These are phyloP conservation scores for Numida meleagris DNA, from an alignment of 2,113 vertebrate species.

Conservation along the genomic window DNA sequence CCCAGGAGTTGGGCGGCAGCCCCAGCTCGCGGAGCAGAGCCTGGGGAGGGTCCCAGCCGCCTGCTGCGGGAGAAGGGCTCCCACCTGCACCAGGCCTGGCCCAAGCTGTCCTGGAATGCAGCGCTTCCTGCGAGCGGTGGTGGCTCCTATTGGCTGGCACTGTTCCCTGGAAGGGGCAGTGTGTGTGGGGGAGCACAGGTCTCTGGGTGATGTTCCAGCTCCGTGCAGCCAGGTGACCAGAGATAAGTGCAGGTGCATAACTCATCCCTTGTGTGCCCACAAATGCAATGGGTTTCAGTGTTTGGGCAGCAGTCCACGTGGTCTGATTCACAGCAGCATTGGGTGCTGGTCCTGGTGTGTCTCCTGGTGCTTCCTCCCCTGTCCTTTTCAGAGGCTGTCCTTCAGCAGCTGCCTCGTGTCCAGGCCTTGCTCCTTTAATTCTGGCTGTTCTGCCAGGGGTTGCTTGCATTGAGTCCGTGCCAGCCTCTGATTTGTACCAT, in stretches of 20 bases:
- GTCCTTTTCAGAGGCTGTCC: rapidly evolving
- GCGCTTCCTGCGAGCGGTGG: background rate
- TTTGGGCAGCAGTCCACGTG: background rate
- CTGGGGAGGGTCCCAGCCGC: too few relatives aligned
- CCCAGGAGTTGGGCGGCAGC: too few relatives aligned
- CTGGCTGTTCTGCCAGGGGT: background rate
- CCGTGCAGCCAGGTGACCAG: background rate
- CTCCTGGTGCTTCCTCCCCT: background rate
- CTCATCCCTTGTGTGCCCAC: background rate
- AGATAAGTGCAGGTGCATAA: background rate
- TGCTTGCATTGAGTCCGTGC: rapidly evolving
- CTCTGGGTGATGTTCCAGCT: background rate
- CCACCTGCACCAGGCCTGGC: conserved; percentile 30
- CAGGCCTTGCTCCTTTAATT: background rate
- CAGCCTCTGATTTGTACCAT: background rate
- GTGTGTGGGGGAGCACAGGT: background rate
- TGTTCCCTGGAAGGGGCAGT: conserved; percentile 21
- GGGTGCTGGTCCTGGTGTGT: rapidly evolving
- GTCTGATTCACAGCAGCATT: background rate
- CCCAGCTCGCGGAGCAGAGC: too few relatives aligned
- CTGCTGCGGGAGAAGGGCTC: background rate
- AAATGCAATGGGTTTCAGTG: too few relatives aligned
- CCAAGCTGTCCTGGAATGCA: background rate
- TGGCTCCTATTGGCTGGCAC: conserved; percentile 15
- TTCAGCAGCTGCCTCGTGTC: background rate